Evolutionary conservation across 1,140 invertebrate species (phyloP).

Genomic region (Mya arenaria): DNA sequence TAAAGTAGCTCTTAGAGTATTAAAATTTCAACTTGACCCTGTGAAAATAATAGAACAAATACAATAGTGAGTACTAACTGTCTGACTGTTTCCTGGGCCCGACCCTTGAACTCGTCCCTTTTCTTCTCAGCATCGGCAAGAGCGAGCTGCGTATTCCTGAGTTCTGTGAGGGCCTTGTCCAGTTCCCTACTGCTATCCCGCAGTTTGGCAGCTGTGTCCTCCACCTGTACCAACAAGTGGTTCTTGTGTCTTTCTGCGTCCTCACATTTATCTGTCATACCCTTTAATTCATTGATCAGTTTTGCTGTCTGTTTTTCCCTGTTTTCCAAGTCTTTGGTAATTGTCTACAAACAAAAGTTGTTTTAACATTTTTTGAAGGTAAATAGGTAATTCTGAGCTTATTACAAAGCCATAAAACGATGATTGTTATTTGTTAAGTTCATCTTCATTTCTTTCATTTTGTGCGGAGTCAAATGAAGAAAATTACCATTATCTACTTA

Average conservation of each 20-base stretch:
- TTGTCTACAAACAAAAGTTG: slow-evolving; percentile 77
- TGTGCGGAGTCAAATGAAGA: too few relatives aligned
- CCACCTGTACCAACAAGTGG: slow-evolving; percentile 68
- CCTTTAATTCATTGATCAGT: slow-evolving; percentile 76
- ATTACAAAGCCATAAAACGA: too few relatives aligned
- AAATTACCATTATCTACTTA: too few relatives aligned
- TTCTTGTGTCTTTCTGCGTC: slow-evolving; percentile 71
- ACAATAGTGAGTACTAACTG: slow-evolving; percentile 69
- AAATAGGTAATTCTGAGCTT: background rate
- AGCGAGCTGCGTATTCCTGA: slow-evolving; percentile 70
- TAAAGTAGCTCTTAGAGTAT: too few relatives aligned
- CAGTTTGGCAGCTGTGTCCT: slow-evolving; percentile 69
- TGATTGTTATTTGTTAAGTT: too few relatives aligned
- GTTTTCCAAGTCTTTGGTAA: slow-evolving; percentile 78
- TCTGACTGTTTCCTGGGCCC: slow-evolving; percentile 78
- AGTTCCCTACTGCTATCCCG: slow-evolving; percentile 67
- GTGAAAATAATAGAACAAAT: too few relatives aligned
- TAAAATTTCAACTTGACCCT: too few relatives aligned
- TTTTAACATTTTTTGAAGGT: slow-evolving; percentile 73
- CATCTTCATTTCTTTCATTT: too few relatives aligned
- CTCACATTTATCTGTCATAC: slow-evolving; percentile 73
- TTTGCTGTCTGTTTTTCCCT: slow-evolving; percentile 77
- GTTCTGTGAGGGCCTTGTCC: slow-evolving; percentile 71
- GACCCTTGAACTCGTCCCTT: slow-evolving; percentile 77
- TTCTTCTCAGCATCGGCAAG: slow-evolving; percentile 74